phyloP scores from a whole-genome alignment of 2,113 vertebrate species.

The Saccopteryx leptura region DNA sequence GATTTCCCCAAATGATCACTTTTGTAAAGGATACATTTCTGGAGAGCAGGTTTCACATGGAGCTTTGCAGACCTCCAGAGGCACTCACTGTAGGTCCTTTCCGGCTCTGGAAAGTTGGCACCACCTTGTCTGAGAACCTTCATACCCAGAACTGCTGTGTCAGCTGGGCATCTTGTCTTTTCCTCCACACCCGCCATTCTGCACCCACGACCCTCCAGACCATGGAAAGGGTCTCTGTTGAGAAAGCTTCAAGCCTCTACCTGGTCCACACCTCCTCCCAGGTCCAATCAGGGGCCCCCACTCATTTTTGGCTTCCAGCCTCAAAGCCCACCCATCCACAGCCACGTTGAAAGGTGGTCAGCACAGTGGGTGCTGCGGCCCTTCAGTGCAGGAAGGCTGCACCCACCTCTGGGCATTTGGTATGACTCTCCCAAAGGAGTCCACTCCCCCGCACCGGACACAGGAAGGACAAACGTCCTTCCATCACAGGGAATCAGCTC shows the following conservation, averaged over 20 bases:
- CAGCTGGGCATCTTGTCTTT: neutral
- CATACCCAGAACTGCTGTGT: neutral
- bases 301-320: constrained; percentile 57
- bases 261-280: neutral
- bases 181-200: neutral
- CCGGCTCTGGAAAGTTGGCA: neutral
- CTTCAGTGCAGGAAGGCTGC: constrained; percentile 68
- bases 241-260: constrained; percentile 52
- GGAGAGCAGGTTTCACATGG: neutral
- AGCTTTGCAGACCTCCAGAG: neutral
- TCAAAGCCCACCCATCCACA: neutral
- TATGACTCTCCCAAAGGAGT: constrained; percentile 64
- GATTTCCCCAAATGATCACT: neutral
- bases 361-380: neutral
- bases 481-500: constrained; percentile 27
- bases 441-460: constrained; percentile 77
- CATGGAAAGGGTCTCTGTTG: constrained; percentile 4
- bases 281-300: neutral
- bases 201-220: neutral
- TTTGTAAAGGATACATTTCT: neutral
- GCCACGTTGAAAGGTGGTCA: neutral
- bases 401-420: constrained; percentile 72
- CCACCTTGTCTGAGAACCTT: neutral
- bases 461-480: constrained; percentile 63
- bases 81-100: neutral